Percentiles rank a stretch among this genome's conserved stretches.
phyloP scores from a whole-genome alignment of 2,888 invertebrate species.

The Drosophila dives region DNA sequence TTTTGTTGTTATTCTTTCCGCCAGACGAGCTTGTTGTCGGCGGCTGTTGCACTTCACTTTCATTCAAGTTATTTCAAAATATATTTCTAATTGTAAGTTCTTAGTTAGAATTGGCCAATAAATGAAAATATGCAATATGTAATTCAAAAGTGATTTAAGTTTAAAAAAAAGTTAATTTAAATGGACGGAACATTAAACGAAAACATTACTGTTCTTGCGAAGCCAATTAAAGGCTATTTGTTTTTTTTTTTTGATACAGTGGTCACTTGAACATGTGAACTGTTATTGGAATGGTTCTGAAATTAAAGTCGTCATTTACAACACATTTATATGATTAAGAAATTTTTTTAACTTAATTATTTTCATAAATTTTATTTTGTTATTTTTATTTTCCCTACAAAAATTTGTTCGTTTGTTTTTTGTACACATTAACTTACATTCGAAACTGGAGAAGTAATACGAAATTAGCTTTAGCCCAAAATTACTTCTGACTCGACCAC shows the following conservation, averaged over 20 bases:
- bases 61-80: conserved; percentile 19
- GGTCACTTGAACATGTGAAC: not conserved
- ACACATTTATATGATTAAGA: not conserved
- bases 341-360: not conserved
- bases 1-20: conserved; percentile 29
- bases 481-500: conserved; percentile 4
- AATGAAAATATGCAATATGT: not conserved
- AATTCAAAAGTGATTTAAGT: not conserved
- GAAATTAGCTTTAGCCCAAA: not conserved
- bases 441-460: not conserved
- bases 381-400: no score
- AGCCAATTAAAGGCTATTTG: not conserved
- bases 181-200: not conserved
- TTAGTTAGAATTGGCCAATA: not conserved
- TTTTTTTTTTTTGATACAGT: not conserved
- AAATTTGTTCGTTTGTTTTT: no score
- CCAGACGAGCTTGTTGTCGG: conserved; percentile 6
- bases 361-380: not conserved
- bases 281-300: not conserved
- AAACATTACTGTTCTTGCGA: not conserved
- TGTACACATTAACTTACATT: not conserved
- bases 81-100: conserved; percentile 25
- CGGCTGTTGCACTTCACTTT: conserved; percentile 51
- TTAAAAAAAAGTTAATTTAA: not conserved
- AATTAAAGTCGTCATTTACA: not conserved